Base-by-base conservation (phyloP, 2,888 invertebrate species). In the Seladonia tumulorum region DNA sequence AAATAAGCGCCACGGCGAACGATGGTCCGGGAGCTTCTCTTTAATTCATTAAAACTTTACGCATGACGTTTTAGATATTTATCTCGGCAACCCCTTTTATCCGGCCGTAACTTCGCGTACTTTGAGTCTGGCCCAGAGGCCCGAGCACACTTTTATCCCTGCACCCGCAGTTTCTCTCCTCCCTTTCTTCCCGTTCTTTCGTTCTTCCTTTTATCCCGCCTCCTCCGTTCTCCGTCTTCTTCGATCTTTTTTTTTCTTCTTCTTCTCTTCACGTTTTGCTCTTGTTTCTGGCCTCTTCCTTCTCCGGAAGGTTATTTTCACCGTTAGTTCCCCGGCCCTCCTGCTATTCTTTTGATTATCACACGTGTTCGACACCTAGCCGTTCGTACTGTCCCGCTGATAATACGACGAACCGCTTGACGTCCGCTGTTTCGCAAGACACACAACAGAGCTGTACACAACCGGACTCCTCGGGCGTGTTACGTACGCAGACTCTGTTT, bases 1-100 rank as follows among this genome's bases (percentile, higher is more conserved):
- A 88, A 89, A 88, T 89, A 87, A 88, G 76, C 73, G 74, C 72
- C 49, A n/a, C n/a, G 79, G 71, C 84, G 35, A 35, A 88, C 85
- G 80, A 77, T 78, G 76, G 81, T 79, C 81, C 81, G 82, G 86
- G 79, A 80, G 86, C 84, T 88, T 90, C 88, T 83, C 88, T 82
- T 92, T 91, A 91, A 92, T 92, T 92, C 91, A 92, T 92, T 91
- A 92, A 91, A 92, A 92, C 83, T 90, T 88, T 87, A 90, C 88
- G 91, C 90, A 88, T 90, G 90, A 90, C 88, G 86, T 88, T 90
- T 88, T 87, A 90, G 92, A 92, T 89, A 92, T 91, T 86, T 88
- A 90, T 88, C 90, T 85, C 89, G 82, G 87, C 88, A 85, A 86
- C 86, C 87, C 82, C 81, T 87, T 90, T 88, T 88, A 88, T 87